Evolutionary conservation across 2,113 vertebrate species (phyloP).

Genomic region (Rhinichthys klamathensis): DNA sequence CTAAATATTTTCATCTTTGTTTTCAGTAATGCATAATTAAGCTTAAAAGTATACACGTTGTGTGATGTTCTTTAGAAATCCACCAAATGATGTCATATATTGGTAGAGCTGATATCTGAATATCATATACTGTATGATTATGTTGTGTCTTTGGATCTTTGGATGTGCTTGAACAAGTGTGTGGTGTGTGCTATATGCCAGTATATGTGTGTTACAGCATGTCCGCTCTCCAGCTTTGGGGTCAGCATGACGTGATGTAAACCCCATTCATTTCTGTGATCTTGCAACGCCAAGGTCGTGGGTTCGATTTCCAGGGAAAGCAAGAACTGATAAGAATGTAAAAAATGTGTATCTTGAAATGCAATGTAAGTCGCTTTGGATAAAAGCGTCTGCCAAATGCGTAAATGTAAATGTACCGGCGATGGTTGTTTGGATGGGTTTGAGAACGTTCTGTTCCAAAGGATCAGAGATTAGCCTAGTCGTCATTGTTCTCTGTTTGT

Average conservation of each 20-base stretch:
- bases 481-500: slow-evolving; percentile 80
- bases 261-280: slow-evolving; percentile 71
- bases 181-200: neutral
- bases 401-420: neutral
- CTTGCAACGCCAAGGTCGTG: no score
- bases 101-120: neutral
- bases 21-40: neutral
- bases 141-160: neutral
- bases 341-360: no score
- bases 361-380: no score
- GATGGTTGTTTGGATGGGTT: slow-evolving; percentile 64
- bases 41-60: neutral
- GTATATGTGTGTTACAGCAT: neutral
- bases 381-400: no score
- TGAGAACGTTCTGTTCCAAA: slow-evolving; percentile 76
- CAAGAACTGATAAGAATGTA: no score
- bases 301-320: no score
- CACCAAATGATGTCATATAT: neutral
- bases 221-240: slow-evolving; percentile 49
- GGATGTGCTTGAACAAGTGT: neutral
- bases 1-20: neutral
- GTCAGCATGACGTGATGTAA: slow-evolving; percentile 61
- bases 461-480: slow-evolving; percentile 75
- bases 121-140: no score
- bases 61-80: neutral